These are phyloP conservation scores for Emydoidea blandingii DNA, from an alignment of 2,797 vertebrate species.

Conservation along the genomic window DNA sequence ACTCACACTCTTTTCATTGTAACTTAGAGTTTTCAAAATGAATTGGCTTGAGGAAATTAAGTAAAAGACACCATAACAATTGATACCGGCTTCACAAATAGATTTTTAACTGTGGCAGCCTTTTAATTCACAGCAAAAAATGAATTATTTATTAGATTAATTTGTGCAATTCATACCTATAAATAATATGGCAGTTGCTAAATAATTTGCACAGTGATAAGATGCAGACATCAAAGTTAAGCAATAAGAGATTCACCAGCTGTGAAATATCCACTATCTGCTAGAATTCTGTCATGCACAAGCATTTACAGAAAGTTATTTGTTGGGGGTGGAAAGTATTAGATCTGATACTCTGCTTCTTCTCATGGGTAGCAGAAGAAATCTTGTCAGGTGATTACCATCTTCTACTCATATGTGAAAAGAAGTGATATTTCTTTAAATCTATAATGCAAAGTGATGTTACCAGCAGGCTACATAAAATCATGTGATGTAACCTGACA, in stretches of 20 bases:
- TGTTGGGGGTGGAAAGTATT: conserved; percentile 57
- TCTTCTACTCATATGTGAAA: conserved; percentile 58
- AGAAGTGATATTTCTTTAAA: conserved; percentile 71
- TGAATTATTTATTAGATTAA: conserved; percentile 83
- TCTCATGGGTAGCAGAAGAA: conserved; percentile 50
- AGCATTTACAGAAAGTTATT: conserved; percentile 64
- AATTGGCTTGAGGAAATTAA: conserved; percentile 45
- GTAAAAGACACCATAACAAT: background rate
- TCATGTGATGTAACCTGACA: conserved; percentile 60
- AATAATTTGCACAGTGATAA: conserved; percentile 78
- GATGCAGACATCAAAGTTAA: conserved; percentile 72
- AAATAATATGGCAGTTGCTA: conserved; percentile 81
- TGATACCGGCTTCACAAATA: conserved; percentile 47
- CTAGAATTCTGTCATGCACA: conserved; percentile 60
- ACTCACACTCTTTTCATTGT: conserved; percentile 1
- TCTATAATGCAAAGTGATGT: conserved; percentile 61
- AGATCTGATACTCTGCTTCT: conserved; percentile 56
- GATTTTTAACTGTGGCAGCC: conserved; percentile 61
- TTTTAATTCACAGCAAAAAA: conserved; percentile 68
- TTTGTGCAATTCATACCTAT: conserved; percentile 79
- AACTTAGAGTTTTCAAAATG: conserved; percentile 43
- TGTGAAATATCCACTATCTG: conserved; percentile 65
- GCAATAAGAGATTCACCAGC: conserved; percentile 57
- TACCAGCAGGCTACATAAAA: conserved; percentile 68
- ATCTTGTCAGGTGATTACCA: conserved; percentile 68